phyloP scores from a whole-genome alignment of 1,140 invertebrate species.

The Plutomurus gul region DNA sequence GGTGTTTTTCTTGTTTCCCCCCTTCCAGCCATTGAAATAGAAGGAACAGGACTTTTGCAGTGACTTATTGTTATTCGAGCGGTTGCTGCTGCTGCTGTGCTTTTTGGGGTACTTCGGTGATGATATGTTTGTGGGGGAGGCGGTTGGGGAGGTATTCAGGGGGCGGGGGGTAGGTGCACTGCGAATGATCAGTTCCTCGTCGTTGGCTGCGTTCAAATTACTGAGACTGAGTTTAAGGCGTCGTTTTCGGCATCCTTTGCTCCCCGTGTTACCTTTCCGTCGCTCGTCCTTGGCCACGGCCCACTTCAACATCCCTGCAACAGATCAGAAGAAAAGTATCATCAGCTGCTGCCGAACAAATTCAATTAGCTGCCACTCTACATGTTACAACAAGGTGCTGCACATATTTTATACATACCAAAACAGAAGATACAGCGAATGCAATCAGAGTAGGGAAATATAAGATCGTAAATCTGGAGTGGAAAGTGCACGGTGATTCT shows the following conservation, averaged over 20 bases:
- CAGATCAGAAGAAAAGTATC: too few relatives aligned
- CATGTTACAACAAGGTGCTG: neutral
- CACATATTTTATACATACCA: too few relatives aligned
- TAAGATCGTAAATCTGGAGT: too few relatives aligned
- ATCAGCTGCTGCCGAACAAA: too few relatives aligned
- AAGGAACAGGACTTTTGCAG: neutral
- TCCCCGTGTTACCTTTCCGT: neutral
- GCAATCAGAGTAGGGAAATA: too few relatives aligned
- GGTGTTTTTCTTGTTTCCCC: neutral
- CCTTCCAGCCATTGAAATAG: neutral
- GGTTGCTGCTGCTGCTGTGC: neutral
- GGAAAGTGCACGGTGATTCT: too few relatives aligned
- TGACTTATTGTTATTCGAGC: too few relatives aligned
- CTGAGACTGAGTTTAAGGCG: neutral
- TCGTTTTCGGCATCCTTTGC: neutral
- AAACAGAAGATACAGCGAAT: too few relatives aligned
- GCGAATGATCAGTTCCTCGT: neutral
- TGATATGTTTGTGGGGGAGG: too few relatives aligned
- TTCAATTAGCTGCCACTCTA: neutral
- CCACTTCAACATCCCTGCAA: conserved; percentile 51
- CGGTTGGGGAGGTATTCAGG: too few relatives aligned
- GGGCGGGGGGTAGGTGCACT: neutral
- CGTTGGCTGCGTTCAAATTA: neutral
- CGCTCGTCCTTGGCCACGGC: conserved; percentile 50
- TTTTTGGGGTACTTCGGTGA: too few relatives aligned